Base-by-base conservation (phyloP, 2,888 invertebrate species). In the Coecobrya sp. region DNA sequence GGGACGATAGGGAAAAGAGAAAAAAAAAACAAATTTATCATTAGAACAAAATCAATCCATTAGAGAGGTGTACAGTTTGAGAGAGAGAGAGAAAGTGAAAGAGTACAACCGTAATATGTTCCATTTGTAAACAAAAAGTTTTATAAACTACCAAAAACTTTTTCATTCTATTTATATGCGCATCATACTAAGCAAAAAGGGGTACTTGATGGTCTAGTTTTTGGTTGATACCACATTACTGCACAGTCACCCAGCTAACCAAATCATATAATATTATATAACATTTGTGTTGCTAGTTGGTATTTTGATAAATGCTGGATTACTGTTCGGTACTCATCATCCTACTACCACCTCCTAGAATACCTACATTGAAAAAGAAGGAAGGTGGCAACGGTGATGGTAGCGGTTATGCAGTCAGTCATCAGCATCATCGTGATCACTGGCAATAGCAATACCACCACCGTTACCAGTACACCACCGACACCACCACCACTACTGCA, bases 181-280 rank as follows among this genome's bases (percentile, higher is more conserved):
- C n/a, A n/a, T n/a, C n/a, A n/a, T n/a, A n/a, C n/a, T n/a, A n/a
- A n/a, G 36, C 7, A 36, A 36, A 36, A 70, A 62, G 16, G 79
- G 81, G 91, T 91, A 91, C 91, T 91, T 91, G 52, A 91, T 45
- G 91, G 86, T 86, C 85, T 86, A 79, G 79, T 79, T 85, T 65
- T n/a, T 45, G 89, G 84, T 81, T 85, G 59, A 42, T 10, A 49
- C n/a, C n/a, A n/a, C 30, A 55, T 0, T 49, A 68, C 68, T n/a
- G 62, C 65, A 84, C 30, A 68, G 19, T 19, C n/a, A n/a, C n/a
- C n/a, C n/a, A n/a, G n/a, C n/a, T n/a, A n/a, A n/a, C n/a, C n/a
- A n/a, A n/a, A n/a, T n/a, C n/a, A n/a, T n/a, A n/a, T n/a, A n/a
- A n/a, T n/a, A n/a, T n/a, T n/a, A n/a, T n/a, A n/a, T n/a, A n/a